phyloP scores from a whole-genome alignment of 2,113 vertebrate species.

The Sterna hirundo region DNA sequence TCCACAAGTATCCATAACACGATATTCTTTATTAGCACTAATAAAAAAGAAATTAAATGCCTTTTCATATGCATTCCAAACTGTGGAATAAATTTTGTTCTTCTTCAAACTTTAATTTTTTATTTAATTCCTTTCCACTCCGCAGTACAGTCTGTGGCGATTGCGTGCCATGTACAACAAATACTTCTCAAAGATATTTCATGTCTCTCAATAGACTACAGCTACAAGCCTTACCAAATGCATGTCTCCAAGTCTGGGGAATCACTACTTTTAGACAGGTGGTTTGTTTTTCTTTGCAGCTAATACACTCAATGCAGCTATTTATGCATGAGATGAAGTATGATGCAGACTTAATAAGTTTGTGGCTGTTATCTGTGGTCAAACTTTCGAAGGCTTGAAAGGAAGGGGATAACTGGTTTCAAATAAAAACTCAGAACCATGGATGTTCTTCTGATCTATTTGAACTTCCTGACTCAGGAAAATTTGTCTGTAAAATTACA shows the following conservation, averaged over 20 bases:
- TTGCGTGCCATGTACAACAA: neutral
- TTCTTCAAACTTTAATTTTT: neutral
- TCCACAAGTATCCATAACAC: rapidly evolving
- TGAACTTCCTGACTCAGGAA: neutral
- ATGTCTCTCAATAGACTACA: neutral
- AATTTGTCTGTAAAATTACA: neutral
- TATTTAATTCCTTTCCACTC: neutral
- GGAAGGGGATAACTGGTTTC: neutral
- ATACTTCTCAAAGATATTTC: neutral
- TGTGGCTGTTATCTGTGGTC: neutral
- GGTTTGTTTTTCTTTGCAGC: neutral
- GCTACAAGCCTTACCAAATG: neutral
- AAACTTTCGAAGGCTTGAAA: neutral
- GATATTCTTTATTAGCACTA: neutral
- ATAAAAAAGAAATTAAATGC: neutral
- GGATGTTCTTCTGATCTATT: neutral
- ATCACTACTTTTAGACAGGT: neutral
- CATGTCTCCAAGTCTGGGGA: neutral
- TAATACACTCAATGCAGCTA: neutral
- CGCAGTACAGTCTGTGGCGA: neutral
- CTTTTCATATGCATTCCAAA: neutral
- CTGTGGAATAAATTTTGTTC: neutral
- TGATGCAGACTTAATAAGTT: neutral
- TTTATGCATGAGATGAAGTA: neutral
- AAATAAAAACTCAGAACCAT: neutral